These are phyloP conservation scores for Malthinus flaveolus DNA, from an alignment of 2,888 invertebrate species.

Conservation along the genomic window DNA sequence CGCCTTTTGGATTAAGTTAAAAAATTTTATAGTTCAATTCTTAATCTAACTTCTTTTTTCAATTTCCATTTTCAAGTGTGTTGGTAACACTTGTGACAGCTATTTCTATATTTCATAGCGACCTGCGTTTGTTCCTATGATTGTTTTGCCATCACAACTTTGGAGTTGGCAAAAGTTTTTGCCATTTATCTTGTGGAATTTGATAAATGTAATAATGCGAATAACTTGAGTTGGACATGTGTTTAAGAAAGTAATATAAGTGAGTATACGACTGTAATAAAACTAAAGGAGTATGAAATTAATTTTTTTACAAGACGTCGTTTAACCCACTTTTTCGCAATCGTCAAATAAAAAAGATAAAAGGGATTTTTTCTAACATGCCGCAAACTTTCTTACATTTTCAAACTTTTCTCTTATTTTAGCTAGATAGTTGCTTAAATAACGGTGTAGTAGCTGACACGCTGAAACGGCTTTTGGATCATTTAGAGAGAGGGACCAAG, in stretches of 20 bases:
- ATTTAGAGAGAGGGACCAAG: no score
- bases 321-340: no score
- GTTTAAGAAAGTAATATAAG: slow-evolving; percentile 29
- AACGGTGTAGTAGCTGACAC: no score
- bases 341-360: no score
- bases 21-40: slow-evolving; percentile 5
- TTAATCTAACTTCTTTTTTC: slow-evolving; percentile 29
- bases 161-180: slow-evolving; percentile 31
- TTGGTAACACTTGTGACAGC: slow-evolving; percentile 43
- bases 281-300: slow-evolving; percentile 9
- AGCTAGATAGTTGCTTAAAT: no score
- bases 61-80: slow-evolving; percentile 10
- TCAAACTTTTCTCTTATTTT: no score
- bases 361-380: no score
- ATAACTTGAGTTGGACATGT: slow-evolving; percentile 35
- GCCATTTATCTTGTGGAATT: slow-evolving; percentile 35
- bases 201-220: slow-evolving; percentile 40
- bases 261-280: slow-evolving; percentile 10
- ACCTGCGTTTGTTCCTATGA: slow-evolving; percentile 42
- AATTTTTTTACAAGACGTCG: background rate
- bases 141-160: slow-evolving; percentile 48
- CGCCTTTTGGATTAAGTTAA: background rate
- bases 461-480: no score
- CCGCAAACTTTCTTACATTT: no score
- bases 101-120: slow-evolving; percentile 49